Percentiles rank a stretch among this genome's conserved stretches.
phyloP scores from a whole-genome alignment of 2,113 vertebrate species.

The Symphodus melops region DNA sequence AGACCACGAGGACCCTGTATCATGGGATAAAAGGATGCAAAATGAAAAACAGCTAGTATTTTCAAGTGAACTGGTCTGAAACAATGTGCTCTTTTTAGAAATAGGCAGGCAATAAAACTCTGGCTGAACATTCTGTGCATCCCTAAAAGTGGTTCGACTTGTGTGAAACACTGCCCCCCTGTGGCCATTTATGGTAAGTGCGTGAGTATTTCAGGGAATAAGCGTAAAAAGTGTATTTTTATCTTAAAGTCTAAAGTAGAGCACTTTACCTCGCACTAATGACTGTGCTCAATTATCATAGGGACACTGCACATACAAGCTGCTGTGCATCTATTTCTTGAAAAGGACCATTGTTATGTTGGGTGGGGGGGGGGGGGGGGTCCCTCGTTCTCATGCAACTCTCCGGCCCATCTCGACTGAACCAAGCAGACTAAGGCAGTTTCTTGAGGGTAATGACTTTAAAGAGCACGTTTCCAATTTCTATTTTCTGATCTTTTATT shows the following conservation, averaged over 20 bases:
- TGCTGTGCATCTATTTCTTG: slow-evolving; percentile 24
- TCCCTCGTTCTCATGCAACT: slow-evolving; percentile 33
- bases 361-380: slow-evolving; percentile 17
- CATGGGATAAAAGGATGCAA: slow-evolving; percentile 9
- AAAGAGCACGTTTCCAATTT: slow-evolving; percentile 31
- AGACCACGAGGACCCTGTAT: slow-evolving; percentile 93
- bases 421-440: slow-evolving; percentile 20
- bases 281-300: slow-evolving; percentile 18
- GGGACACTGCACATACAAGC: slow-evolving; percentile 38
- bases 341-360: slow-evolving; percentile 25
- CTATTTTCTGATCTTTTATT: slow-evolving; percentile 59
- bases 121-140: not conserved
- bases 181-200: slow-evolving; percentile 46
- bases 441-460: slow-evolving; percentile 48
- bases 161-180: slow-evolving; percentile 48
- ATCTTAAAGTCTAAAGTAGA: slow-evolving; percentile 15
- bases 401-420: slow-evolving; percentile 45
- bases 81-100: not conserved
- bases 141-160: not conserved
- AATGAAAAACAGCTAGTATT: not conserved
- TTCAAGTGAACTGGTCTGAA: not conserved
- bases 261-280: not conserved
- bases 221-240: not conserved
- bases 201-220: slow-evolving; percentile 13
- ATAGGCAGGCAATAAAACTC: not conserved